A percentile compares a stretch with the other conserved stretches of the same genome.
Conservation (phyloP, 2,888 invertebrate species). For the Drosophila macrospina region DNA sequence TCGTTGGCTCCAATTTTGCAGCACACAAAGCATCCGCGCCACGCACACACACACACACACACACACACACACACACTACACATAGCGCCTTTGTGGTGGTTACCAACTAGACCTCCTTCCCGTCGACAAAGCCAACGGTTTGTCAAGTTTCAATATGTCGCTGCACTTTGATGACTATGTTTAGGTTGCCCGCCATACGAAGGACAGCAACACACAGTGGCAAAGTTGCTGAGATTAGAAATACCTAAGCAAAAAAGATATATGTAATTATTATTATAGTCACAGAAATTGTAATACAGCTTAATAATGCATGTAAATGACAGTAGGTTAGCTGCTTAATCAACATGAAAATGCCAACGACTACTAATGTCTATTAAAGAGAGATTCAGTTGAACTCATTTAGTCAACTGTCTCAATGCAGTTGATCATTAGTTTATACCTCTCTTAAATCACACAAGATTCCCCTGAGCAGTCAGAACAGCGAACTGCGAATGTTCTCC, state of each 20-base stretch:
- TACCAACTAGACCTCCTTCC: not conserved
- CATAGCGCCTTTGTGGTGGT: too few species aligned
- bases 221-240: too few species aligned
- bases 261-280: not conserved
- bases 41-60: constrained; percentile 8
- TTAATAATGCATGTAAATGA: constrained; percentile 7
- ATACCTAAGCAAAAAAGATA: too few species aligned
- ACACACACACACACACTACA: too few species aligned
- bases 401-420: constrained; percentile 19
- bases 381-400: constrained; percentile 3
- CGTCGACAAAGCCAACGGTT: not conserved
- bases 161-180: constrained; percentile 40
- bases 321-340: constrained; percentile 13
- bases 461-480: not conserved
- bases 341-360: constrained; percentile 35
- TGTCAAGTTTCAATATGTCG: constrained; percentile 56
- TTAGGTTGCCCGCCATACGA: too few species aligned
- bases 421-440: constrained; percentile 45
- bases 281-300: not conserved
- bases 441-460: not conserved
- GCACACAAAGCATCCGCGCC: not conserved
- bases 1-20: constrained; percentile 47
- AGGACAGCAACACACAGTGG: too few species aligned
- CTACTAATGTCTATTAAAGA: constrained; percentile 18
- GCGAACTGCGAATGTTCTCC: not conserved